phyloP scores from a whole-genome alignment of 2,113 vertebrate species.

The Tragelaphus imberbis region DNA sequence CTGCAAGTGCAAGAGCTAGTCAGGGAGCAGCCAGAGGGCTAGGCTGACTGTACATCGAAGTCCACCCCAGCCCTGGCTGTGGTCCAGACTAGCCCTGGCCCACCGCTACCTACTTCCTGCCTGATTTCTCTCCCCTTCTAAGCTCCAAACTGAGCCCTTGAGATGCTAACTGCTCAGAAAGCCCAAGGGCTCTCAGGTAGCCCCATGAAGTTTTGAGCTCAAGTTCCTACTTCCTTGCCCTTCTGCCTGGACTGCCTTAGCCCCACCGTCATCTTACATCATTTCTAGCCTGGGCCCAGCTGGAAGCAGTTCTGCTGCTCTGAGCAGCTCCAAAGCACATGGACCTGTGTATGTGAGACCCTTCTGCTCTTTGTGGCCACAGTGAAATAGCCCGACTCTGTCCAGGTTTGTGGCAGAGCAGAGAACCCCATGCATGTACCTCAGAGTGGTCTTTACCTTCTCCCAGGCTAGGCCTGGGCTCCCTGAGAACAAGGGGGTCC shows the following conservation, averaged over 20 bases:
- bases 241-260: neutral
- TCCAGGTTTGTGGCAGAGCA: neutral
- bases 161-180: neutral
- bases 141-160: neutral
- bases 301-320: constrained; percentile 4
- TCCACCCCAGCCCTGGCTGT: neutral
- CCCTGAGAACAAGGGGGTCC: neutral
- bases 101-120: neutral
- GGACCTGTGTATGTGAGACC: neutral
- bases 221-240: neutral
- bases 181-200: neutral
- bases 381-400: neutral
- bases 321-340: neutral
- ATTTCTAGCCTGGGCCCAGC: neutral
- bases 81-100: neutral
- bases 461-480: neutral
- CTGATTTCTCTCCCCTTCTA: neutral
- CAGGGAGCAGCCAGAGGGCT: neutral
- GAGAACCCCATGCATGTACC: neutral
- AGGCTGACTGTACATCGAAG: neutral
- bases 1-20: constrained; percentile 70
- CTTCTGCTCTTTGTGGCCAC: neutral
- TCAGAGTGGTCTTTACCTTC: neutral
- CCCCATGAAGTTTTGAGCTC: neutral
- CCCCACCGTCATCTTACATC: neutral